phyloP scores from a whole-genome alignment of 2,888 invertebrate genomes.

The Ophion ellenae region DNA sequence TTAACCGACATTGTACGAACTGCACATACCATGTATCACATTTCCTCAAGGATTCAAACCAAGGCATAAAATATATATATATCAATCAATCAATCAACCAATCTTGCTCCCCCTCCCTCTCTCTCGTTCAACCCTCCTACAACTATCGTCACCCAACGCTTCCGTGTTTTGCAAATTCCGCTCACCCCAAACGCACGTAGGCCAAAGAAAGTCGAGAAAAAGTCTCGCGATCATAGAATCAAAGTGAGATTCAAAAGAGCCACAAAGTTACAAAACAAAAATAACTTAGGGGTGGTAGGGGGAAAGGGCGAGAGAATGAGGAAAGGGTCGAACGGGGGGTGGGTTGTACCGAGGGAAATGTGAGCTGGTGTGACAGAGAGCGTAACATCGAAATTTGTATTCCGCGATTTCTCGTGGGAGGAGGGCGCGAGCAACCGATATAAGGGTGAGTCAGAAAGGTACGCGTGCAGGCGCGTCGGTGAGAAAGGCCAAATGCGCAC shows the following conservation, averaged over 20 bases:
- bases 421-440: conserved; percentile 54
- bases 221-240: background rate
- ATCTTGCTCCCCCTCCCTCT: background rate
- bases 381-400: conserved; percentile 69
- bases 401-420: conserved; percentile 56
- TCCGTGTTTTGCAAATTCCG: background rate
- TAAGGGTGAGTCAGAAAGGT: conserved; percentile 19
- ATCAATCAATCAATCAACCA: no score
- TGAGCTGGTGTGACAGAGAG: background rate
- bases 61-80: no score
- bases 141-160: background rate
- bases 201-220: background rate
- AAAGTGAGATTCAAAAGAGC: background rate
- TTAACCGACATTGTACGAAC: no score
- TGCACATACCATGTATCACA: no score
- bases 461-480: background rate
- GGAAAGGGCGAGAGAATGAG: background rate
- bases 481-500: conserved; percentile 35
- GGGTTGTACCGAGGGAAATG: background rate
- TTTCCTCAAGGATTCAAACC: no score
- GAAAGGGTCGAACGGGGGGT: background rate
- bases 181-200: no score
- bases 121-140: no score
- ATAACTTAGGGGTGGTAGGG: background rate
- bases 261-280: background rate